These are phyloP conservation scores for Sesamia nonagrioides DNA, from an alignment of 1,140 invertebrate species.

Conservation along the genomic window DNA sequence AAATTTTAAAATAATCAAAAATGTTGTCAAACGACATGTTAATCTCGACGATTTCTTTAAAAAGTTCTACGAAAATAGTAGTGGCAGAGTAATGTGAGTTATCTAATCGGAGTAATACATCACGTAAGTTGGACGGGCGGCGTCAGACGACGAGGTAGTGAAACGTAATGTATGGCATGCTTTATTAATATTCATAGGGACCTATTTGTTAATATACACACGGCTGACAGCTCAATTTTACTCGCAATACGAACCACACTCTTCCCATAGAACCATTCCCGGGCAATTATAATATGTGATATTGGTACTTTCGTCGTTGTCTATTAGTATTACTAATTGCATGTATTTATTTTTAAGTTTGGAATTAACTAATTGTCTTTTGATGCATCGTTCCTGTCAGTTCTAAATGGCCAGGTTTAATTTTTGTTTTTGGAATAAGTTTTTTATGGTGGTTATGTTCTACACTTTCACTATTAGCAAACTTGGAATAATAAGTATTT, in stretches of 20 bases:
- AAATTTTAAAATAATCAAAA: constrained; percentile 36
- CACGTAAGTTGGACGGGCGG: constrained; percentile 24
- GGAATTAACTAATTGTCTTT: constrained; percentile 32
- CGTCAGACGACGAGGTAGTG: constrained; percentile 40
- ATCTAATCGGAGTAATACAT: constrained; percentile 48
- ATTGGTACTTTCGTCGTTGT: constrained; percentile 33
- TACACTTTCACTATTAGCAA: background rate
- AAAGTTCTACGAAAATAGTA: constrained; percentile 22
- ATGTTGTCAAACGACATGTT: constrained; percentile 43
- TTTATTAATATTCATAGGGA: constrained; percentile 81
- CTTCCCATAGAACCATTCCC: constrained; percentile 53
- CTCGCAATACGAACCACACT: constrained; percentile 58
- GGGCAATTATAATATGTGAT: constrained; percentile 59
- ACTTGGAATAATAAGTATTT: background rate
- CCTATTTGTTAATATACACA: constrained; percentile 82
- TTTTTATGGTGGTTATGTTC: background rate
- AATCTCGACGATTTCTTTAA: constrained; percentile 20
- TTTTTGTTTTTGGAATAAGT: constrained; percentile 23
- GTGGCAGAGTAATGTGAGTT: constrained; percentile 20
- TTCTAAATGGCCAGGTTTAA: constrained; percentile 11
- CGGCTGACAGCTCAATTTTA: constrained; percentile 81
- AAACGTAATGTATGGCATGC: constrained; percentile 65
- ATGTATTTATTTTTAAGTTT: constrained; percentile 35
- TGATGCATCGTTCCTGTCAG: constrained; percentile 25
- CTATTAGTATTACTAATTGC: constrained; percentile 42